Evolutionary conservation across 2,888 invertebrate species (phyloP).

Genomic region (Euplexia lucipara): DNA sequence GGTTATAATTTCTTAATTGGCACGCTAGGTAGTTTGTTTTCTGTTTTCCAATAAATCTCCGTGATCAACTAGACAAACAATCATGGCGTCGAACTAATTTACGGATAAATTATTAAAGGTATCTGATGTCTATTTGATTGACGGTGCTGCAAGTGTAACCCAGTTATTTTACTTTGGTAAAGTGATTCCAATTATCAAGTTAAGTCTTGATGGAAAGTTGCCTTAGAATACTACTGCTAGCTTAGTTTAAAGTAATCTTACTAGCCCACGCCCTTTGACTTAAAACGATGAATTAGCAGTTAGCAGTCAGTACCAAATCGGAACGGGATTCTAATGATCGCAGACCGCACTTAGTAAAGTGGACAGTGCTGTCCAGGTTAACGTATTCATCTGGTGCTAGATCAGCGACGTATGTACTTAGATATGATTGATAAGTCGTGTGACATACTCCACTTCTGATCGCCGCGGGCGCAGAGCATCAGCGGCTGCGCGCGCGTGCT

Average conservation of each 20-base stretch:
- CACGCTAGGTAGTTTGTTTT: slow-evolving; percentile 65
- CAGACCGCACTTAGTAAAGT: slow-evolving; percentile 13
- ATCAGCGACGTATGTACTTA: slow-evolving; percentile 59
- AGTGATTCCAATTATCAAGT: neutral
- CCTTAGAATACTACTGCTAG: slow-evolving; percentile 12
- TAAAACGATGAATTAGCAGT: neutral
- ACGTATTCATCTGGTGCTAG: slow-evolving; percentile 25
- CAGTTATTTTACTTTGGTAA: slow-evolving; percentile 14
- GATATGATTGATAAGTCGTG: slow-evolving; percentile 82
- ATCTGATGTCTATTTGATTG: slow-evolving; percentile 29
- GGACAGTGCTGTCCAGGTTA: slow-evolving; percentile 12
- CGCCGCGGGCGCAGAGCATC: slow-evolving; percentile 66
- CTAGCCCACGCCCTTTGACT: neutral
- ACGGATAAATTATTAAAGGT: slow-evolving; percentile 3
- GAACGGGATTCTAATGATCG: slow-evolving; percentile 7
- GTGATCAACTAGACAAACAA: neutral
- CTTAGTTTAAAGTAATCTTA: neutral
- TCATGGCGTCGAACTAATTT: neutral
- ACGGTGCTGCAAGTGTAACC: slow-evolving; percentile 1
- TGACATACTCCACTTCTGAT: slow-evolving; percentile 85
- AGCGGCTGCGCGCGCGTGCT: slow-evolving; percentile 67
- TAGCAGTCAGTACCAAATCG: neutral
- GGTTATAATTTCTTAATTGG: slow-evolving; percentile 70
- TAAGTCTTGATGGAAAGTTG: slow-evolving; percentile 9
- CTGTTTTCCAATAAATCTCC: slow-evolving; percentile 44